A percentile compares a stretch with the other conserved stretches of the same genome.
These are phyloP conservation scores for Macquaria australasica DNA, from an alignment of 2,113 vertebrate species.

Conservation along the genomic window DNA sequence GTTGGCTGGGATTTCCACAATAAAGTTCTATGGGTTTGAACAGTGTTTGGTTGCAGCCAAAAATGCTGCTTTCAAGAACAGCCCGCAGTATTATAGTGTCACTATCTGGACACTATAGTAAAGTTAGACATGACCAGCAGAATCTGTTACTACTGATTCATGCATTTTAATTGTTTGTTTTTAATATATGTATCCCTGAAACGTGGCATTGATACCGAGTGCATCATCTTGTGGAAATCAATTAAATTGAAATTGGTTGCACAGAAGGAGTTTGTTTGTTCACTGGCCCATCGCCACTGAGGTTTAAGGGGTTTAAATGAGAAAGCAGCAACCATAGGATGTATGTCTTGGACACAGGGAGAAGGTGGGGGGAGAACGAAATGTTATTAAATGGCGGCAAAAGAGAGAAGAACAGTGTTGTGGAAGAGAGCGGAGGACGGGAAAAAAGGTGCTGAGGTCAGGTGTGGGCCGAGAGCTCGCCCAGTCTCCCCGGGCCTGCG, in stretches of 20 bases:
- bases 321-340: not conserved
- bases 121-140: not conserved
- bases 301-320: not conserved
- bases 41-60: not conserved
- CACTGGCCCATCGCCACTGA: not conserved
- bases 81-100: not conserved
- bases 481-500: constrained; percentile 54
- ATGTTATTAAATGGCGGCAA: not conserved
- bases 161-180: constrained; percentile 6
- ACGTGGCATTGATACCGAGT: not conserved
- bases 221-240: not conserved
- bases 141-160: not conserved
- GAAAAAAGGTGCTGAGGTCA: constrained; percentile 51
- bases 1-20: not conserved
- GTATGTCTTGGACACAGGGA: not conserved
- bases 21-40: not conserved
- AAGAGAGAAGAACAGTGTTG: not conserved
- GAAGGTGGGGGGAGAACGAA: not conserved
- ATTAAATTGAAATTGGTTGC: not conserved
- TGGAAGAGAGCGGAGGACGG: constrained; percentile 3
- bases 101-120: too few relatives aligned
- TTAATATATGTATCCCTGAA: not conserved
- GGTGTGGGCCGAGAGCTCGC: constrained; percentile 50
- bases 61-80: not conserved
- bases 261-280: not conserved